Evolutionary conservation across 2,113 vertebrate genomes (phyloP), one percentile per base, ranked within the genome.

Genomic region (Nesoenas mayeri): DNA sequence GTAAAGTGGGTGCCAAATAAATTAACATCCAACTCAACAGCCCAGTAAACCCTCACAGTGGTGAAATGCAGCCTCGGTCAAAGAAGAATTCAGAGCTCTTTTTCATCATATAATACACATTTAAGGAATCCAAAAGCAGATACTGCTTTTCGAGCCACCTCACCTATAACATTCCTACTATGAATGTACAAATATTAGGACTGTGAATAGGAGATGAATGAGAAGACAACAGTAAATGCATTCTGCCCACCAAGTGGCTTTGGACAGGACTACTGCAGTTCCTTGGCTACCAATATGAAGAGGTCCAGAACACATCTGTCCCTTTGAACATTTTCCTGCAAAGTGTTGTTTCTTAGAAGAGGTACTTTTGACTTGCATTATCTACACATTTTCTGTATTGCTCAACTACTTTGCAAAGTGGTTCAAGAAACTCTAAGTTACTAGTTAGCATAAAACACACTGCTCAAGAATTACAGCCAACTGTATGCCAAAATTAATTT

Each of bases 401-500:
- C 78, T 85, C 73, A 90, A 91, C 65, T 31, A 73, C 57, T 83
- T 71, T 91, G n/a, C 51, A 87, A 85, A 50, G 66, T 20, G 20
- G 50, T 94, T 36, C 79, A 96, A 93, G 91, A 97, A 93, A 89
- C 62, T 75, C 74, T 61, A 79, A 16, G 28, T 61, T 79, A 51
- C 53, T 85, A 89, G 64, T 83, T 83, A 79, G 69, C 57, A 56
- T 61, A 62, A 80, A 77, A 96, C 92, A 96, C 93, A 62, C 54
- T 72, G 64, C 72, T 94, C 65, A 91, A 95, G 94, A 96, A 95
- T 78, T 86, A 81, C 62, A 69, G 60, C 85, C 86, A 89, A 47
- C 62, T 51, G 51, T 69, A 71, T 73, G 94, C 82, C 94, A 83
- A 53, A 93, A 94, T 90, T 88, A 94, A 96, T 94, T 95, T 97